Percentiles rank a stretch among this genome's conserved stretches.
phyloP scores from a whole-genome alignment of 1,140 invertebrate genomes.

The Phenacoccus solenopsis region DNA sequence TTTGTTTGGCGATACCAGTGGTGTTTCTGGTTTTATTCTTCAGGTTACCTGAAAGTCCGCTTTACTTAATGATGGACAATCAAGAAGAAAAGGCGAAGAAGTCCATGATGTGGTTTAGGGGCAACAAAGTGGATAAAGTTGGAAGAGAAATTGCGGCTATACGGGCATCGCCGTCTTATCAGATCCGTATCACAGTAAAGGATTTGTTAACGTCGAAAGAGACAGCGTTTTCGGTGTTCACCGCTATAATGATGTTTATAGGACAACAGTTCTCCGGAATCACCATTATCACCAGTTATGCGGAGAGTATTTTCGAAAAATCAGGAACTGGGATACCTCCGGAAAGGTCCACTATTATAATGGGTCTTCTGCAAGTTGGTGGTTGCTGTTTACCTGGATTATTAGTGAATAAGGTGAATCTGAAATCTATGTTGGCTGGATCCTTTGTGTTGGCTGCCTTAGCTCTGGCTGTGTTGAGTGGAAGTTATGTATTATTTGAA shows the following conservation, averaged over 20 bases:
- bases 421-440: conserved; percentile 43
- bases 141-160: conserved; percentile 24
- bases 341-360: conserved; percentile 49
- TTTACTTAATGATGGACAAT: conserved; percentile 45
- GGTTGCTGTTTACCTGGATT: conserved; percentile 51
- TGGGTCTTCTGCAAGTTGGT: conserved; percentile 56
- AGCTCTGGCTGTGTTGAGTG: conserved; percentile 45
- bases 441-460: conserved; percentile 41
- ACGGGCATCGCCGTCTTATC: conserved; percentile 20
- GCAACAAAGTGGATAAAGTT: conserved; percentile 38
- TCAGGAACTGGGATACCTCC: conserved; percentile 43
- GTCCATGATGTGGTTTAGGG: conserved; percentile 46
- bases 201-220: background rate
- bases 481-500: conserved; percentile 43
- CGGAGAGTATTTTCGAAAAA: conserved; percentile 51
- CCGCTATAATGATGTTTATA: conserved; percentile 62
- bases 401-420: conserved; percentile 57
- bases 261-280: conserved; percentile 77
- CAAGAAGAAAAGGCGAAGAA: conserved; percentile 38
- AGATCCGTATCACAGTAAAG: background rate
- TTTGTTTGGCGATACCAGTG: conserved; percentile 51
- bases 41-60: conserved; percentile 74
- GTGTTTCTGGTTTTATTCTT: conserved; percentile 49
- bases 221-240: conserved; percentile 45
- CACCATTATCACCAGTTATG: conserved; percentile 72